These are phyloP conservation scores for Tinamus major DNA, from an alignment of 2,797 vertebrate genomes.

Conservation along the genomic window DNA sequence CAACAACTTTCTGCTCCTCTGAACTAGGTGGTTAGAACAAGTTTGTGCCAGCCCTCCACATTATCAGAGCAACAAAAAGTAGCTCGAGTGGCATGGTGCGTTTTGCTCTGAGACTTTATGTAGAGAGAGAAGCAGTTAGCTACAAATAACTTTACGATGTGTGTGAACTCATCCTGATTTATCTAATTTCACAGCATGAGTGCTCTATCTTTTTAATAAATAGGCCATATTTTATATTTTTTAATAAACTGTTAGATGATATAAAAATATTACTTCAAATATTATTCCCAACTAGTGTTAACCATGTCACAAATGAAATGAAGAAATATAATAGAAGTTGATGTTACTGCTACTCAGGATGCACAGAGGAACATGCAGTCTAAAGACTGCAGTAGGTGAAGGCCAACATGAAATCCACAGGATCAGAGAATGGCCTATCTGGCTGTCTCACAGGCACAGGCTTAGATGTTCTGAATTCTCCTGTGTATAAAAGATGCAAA, in stretches of 20 bases:
- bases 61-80: not conserved
- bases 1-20: not conserved
- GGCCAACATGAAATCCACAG: not conserved
- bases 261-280: not conserved
- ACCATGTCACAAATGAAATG: fast-evolving
- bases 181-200: not conserved
- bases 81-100: fast-evolving
- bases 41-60: not conserved
- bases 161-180: not conserved
- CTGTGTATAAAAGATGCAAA: fast-evolving
- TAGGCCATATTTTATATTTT: not conserved
- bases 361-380: not conserved
- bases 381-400: slow-evolving; percentile 6
- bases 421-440: not conserved
- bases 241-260: not conserved
- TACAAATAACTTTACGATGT: not conserved
- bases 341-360: not conserved
- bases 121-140: not conserved
- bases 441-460: not conserved
- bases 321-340: not conserved
- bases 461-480: not conserved
- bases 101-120: not conserved
- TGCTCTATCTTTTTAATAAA: not conserved
- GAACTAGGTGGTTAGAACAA: not conserved
- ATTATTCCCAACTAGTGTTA: not conserved